Percentiles rank a stretch among this genome's conserved stretches.
phyloP scores from a whole-genome alignment of 2,888 invertebrate genomes.

The Trissoscelio sp. region DNA sequence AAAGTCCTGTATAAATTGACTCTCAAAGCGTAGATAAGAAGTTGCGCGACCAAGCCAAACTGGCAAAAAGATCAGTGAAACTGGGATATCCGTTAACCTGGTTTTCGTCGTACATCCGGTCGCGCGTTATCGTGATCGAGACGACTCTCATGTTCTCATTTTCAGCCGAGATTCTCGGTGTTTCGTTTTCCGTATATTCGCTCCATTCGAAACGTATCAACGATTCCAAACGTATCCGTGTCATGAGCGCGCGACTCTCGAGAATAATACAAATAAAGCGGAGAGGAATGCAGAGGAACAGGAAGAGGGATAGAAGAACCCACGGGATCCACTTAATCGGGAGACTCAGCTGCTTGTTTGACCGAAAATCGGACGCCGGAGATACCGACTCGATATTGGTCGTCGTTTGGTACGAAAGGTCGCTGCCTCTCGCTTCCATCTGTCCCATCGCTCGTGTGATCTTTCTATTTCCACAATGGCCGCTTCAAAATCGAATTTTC shows the following conservation, averaged over 20 bases:
- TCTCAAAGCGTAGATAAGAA: constrained; percentile 66
- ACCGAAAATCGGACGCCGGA: constrained; percentile 28
- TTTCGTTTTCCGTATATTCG: constrained; percentile 47
- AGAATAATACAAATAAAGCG: constrained; percentile 59
- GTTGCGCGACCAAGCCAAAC: constrained; percentile 50
- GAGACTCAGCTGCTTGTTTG: constrained; percentile 49
- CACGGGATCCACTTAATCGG: constrained; percentile 44
- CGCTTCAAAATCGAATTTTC: constrained; percentile 38
- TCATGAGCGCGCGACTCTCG: constrained; percentile 45
- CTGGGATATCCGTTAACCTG: constrained; percentile 67
- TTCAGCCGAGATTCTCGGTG: constrained; percentile 45
- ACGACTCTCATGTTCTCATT: constrained; percentile 48
- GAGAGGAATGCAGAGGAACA: constrained; percentile 1
- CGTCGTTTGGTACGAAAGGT: constrained; percentile 19
- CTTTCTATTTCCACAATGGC: constrained; percentile 48
- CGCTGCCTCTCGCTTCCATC: constrained; percentile 22
- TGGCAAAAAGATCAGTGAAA: constrained; percentile 63
- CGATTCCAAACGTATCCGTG: constrained; percentile 50
- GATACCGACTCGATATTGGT: constrained; percentile 36
- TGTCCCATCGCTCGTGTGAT: constrained; percentile 26
- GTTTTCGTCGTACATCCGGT: constrained; percentile 64
- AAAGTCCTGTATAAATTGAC: constrained; percentile 64
- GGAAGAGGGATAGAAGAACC: background rate
- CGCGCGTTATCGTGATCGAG: constrained; percentile 58
- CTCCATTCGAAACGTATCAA: constrained; percentile 47